Conservation (phyloP, 2,888 invertebrate genomes). For the Cyclophora punctaria region DNA sequence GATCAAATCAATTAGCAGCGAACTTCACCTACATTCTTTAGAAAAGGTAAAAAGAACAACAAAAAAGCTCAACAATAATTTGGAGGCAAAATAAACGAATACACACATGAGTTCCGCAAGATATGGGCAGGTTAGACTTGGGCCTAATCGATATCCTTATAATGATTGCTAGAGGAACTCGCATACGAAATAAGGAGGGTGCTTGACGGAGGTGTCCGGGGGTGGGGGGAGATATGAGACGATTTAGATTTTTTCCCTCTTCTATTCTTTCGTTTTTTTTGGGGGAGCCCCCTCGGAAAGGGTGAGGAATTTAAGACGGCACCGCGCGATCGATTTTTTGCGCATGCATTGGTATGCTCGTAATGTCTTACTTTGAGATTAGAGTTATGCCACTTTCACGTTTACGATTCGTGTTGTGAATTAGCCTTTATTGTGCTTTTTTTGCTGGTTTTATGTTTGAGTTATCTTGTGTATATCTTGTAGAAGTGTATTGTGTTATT, state of each 20-base stretch:
- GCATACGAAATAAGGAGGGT: constrained; percentile 77
- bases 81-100: constrained; percentile 43
- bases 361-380: constrained; percentile 74
- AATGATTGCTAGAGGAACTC: constrained; percentile 76
- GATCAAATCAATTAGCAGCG: too few species aligned
- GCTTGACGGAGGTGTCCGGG: constrained; percentile 70
- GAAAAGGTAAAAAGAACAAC: neutral
- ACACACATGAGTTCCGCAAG: constrained; percentile 59
- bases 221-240: constrained; percentile 69
- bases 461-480: too few species aligned
- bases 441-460: too few species aligned
- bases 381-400: constrained; percentile 60
- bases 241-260: constrained; percentile 76
- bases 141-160: constrained; percentile 76
- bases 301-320: constrained; percentile 76
- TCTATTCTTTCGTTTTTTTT: constrained; percentile 74
- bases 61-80: constrained; percentile 11
- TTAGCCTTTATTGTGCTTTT: too few species aligned
- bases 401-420: constrained; percentile 21
- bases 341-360: constrained; percentile 74
- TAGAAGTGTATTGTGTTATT: too few species aligned
- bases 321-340: constrained; percentile 71
- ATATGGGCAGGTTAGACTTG: constrained; percentile 71
- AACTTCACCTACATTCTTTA: too few species aligned
- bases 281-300: constrained; percentile 73